These are phyloP conservation scores for Aricia agestis DNA, from an alignment of 1,140 invertebrate species.

Conservation along the genomic window DNA sequence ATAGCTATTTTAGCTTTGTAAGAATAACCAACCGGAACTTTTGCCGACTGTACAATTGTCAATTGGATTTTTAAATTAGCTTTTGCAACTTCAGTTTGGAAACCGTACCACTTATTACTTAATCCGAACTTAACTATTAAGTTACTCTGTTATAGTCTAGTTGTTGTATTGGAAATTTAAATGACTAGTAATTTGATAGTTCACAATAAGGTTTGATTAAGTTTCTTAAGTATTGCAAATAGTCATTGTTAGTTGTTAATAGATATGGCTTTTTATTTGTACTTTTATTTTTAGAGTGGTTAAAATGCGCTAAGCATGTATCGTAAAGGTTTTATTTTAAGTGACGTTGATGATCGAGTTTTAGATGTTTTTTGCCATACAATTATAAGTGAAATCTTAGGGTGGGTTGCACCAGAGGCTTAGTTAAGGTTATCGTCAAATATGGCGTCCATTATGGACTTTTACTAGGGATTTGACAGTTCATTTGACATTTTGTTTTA, in stretches of 20 bases:
- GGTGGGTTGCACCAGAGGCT: too few relatives aligned
- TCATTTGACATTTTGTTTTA: too few relatives aligned
- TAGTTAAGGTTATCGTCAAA: too few relatives aligned
- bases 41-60: slow-evolving; percentile 28
- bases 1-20: too few relatives aligned
- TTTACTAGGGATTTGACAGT: too few relatives aligned
- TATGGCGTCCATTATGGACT: too few relatives aligned
- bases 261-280: not conserved
- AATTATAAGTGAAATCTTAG: too few relatives aligned
- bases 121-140: slow-evolving; percentile 48
- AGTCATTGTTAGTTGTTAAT: not conserved
- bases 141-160: slow-evolving; percentile 38
- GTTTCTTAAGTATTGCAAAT: slow-evolving; percentile 2
- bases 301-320: too few relatives aligned
- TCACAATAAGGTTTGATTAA: slow-evolving; percentile 17
- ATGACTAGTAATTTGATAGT: slow-evolving; percentile 23
- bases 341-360: too few relatives aligned
- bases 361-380: too few relatives aligned
- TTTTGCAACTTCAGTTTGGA: slow-evolving; percentile 49
- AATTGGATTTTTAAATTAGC: slow-evolving; percentile 52
- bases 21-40: too few relatives aligned
- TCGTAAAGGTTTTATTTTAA: too few relatives aligned
- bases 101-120: slow-evolving; percentile 54
- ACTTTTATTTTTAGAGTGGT: not conserved
- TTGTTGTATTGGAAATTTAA: slow-evolving; percentile 15